Evolutionary conservation across 2,113 vertebrate genomes (phyloP).

Genomic region (Istiophorus platypterus): DNA sequence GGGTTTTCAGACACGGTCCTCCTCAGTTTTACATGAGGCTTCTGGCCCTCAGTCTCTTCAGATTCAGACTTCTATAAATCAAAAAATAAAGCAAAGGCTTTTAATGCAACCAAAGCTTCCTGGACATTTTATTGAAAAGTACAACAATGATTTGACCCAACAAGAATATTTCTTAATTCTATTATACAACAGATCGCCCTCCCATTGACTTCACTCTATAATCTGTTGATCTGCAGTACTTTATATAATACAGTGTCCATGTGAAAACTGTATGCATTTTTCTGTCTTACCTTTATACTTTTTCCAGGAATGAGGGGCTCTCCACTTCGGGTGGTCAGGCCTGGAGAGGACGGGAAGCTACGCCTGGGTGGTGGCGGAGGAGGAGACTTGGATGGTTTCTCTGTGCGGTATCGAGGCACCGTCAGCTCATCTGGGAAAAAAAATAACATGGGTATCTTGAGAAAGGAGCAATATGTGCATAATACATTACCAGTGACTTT

Average conservation of each 20-base stretch:
- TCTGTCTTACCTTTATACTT: slow-evolving; percentile 82
- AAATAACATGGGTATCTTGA: neutral
- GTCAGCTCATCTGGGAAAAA: slow-evolving; percentile 90
- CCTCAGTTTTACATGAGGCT: slow-evolving; percentile 93
- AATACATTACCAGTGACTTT: neutral
- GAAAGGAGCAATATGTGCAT: neutral
- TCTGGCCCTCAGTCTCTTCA: slow-evolving; percentile 91
- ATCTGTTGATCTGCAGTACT: neutral
- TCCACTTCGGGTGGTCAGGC: slow-evolving; percentile 92
- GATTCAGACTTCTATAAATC: slow-evolving; percentile 90
- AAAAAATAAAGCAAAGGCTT: slow-evolving; percentile 12
- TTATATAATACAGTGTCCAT: neutral
- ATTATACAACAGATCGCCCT: neutral
- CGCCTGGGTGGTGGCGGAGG: slow-evolving; percentile 94
- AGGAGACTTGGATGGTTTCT: slow-evolving; percentile 97
- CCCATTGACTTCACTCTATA: neutral
- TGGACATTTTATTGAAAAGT: neutral
- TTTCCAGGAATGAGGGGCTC: slow-evolving; percentile 94
- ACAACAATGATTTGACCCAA: neutral
- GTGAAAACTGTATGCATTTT: neutral
- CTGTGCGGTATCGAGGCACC: slow-evolving; percentile 93
- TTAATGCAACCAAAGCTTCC: neutral
- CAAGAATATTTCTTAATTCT: neutral
- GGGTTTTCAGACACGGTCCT: slow-evolving; percentile 92
- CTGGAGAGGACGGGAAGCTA: slow-evolving; percentile 95